Evolutionary conservation across 2,113 vertebrate genomes (phyloP).

Genomic region (Ranitomeya imitator): DNA sequence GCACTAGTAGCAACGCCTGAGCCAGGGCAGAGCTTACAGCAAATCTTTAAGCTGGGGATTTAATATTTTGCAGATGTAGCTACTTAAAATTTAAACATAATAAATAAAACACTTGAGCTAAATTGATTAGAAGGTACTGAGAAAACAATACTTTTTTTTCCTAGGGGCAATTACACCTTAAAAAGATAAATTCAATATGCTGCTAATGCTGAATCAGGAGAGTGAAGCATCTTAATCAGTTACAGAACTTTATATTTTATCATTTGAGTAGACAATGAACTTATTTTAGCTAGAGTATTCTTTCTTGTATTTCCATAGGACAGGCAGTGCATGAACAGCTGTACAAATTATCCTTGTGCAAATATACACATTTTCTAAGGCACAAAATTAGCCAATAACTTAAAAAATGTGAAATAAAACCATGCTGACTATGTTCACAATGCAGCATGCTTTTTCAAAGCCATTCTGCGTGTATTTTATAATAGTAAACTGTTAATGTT

Average conservation of each 20-base stretch:
- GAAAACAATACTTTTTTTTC: slow-evolving; percentile 19
- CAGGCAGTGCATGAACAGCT: background rate
- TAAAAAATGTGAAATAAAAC: background rate
- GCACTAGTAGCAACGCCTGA: background rate
- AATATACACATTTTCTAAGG: slow-evolving; percentile 11
- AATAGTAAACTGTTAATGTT: background rate
- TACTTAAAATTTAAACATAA: slow-evolving; percentile 32
- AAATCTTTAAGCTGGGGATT: background rate
- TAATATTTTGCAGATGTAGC: slow-evolving; percentile 35
- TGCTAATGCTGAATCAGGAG: background rate
- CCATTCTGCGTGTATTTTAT: background rate
- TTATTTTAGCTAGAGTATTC: background rate
- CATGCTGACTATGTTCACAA: background rate
- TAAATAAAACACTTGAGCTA: slow-evolving; percentile 11
- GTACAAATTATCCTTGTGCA: background rate
- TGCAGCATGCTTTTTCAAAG: background rate
- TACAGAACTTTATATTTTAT: background rate
- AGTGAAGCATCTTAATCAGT: background rate
- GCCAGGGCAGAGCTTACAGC: background rate
- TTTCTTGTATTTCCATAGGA: background rate
- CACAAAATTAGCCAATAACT: background rate
- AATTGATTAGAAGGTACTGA: slow-evolving; percentile 5
- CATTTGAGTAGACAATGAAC: background rate
- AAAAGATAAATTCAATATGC: background rate
- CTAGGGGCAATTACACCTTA: background rate